A percentile compares a stretch with the other conserved stretches of the same genome.
Evolutionary conservation across 2,888 invertebrate genomes (phyloP).

Genomic region (Xanthostigma xanthostigma): DNA sequence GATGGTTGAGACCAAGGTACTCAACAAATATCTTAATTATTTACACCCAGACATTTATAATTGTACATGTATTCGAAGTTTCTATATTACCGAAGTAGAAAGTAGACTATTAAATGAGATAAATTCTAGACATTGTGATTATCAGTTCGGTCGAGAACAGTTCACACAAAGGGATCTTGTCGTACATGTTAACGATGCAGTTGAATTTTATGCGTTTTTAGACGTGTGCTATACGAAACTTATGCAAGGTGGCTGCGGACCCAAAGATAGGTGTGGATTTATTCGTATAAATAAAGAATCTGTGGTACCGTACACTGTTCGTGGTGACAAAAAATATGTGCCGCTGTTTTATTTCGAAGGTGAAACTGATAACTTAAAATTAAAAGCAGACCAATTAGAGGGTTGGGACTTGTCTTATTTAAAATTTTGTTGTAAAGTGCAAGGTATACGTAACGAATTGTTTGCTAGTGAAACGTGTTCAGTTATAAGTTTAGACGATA

Average conservation of each 20-base stretch:
- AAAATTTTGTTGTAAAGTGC: constrained; percentile 89
- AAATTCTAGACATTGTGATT: constrained; percentile 82
- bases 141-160: constrained; percentile 73
- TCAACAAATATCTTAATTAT: constrained; percentile 78
- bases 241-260: constrained; percentile 50
- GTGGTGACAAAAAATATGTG: constrained; percentile 72
- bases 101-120: constrained; percentile 83
- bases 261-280: constrained; percentile 74
- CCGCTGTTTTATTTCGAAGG: constrained; percentile 84
- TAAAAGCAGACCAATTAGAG: constrained; percentile 72
- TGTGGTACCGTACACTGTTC: constrained; percentile 81
- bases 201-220: constrained; percentile 79
- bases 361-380: constrained; percentile 80
- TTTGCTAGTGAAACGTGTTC: constrained; percentile 84
- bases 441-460: constrained; percentile 79
- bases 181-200: constrained; percentile 74
- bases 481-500: constrained; percentile 78
- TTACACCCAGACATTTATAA: constrained; percentile 81
- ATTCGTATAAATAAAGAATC: constrained; percentile 86
- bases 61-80: constrained; percentile 82
- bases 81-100: constrained; percentile 84
- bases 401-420: constrained; percentile 88
- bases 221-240: constrained; percentile 80
- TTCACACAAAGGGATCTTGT: constrained; percentile 84
- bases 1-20: constrained; percentile 81